A percentile compares a stretch with the other conserved stretches of the same genome.
Conservation (phyloP, 2,888 invertebrate species). For the Mimachlamys varia region DNA sequence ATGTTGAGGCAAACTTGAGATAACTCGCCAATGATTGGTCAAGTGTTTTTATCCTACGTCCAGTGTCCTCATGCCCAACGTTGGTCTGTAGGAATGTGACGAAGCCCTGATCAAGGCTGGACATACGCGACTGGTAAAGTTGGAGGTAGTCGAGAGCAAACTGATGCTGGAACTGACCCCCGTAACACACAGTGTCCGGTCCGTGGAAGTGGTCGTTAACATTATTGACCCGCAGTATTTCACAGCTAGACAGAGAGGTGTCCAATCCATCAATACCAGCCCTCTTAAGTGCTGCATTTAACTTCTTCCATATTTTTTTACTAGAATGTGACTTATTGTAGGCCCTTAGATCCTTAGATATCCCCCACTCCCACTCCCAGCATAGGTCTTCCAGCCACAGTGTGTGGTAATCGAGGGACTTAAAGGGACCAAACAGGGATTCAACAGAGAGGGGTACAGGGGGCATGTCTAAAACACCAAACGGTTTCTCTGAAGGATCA, state of each 20-base stretch:
- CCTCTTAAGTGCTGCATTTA: constrained; percentile 57
- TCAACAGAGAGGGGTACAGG: constrained; percentile 60
- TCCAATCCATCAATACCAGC: constrained; percentile 66
- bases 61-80: constrained; percentile 70
- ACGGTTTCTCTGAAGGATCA: constrained; percentile 65
- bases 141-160: constrained; percentile 68
- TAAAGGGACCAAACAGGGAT: constrained; percentile 59
- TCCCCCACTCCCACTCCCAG: constrained; percentile 73
- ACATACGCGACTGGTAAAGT: constrained; percentile 58
- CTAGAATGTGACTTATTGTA: constrained; percentile 56
- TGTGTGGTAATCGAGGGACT: constrained; percentile 62
- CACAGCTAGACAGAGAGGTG: constrained; percentile 67
- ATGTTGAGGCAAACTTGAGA: constrained; percentile 51
- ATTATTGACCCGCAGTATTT: constrained; percentile 61
- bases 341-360: constrained; percentile 71
- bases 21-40: constrained; percentile 64
- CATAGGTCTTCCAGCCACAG: constrained; percentile 75
- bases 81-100: constrained; percentile 66
- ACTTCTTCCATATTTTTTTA: constrained; percentile 58
- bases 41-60: constrained; percentile 66
- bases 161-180: constrained; percentile 69
- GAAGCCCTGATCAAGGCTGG: constrained; percentile 54
- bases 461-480: constrained; percentile 66
- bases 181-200: constrained; percentile 69
- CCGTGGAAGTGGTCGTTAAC: constrained; percentile 71